Base-by-base conservation (phyloP, 2,888 invertebrate genomes). In the Oasisia sp. region DNA sequence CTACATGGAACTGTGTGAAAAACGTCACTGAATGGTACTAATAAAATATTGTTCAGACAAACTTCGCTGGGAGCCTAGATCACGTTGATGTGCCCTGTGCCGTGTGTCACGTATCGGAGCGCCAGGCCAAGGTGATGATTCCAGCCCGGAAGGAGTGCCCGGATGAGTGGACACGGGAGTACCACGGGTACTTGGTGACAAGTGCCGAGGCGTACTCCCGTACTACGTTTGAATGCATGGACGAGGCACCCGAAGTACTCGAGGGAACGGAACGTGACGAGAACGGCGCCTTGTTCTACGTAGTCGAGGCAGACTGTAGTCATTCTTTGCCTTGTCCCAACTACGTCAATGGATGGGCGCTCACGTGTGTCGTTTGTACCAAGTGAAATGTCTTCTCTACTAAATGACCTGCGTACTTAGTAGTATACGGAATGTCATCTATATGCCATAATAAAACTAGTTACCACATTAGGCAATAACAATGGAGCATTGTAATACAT, bases 291-390 rank as follows among this genome's bases (percentile, higher is more conserved):
- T 90, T 94, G n/a, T 89, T 94, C 14, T 94, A 94, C 92, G 14
- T 74, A 5, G 94, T 94, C 11, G 93, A 93, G 50, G 93, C 92
- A 12, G 74, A 89, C 45, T 94, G 94, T 93, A 94, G 94, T 5
- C 50, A 50, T 50, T 93, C 94, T 14, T 92, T 94, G 12, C 94
- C 94, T 14, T 94, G 94, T 92, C 94, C 94, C 1, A 93, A 92
- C 7, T 94, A 94, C 91, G 92, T 93, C 0, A 56, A 92, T 12
- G 94, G 94, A n/a, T 91, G 92, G 89, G 93, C 93, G 91, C 74
- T 94, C 19, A 93, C 94, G 89, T 94, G 94, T 92, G 94, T 93
- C 74, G 94, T 94, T 5, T 94, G 94, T 91, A 92, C 93, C 4
- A 94, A 50, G 38, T 92, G 90, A 91, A 27, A 45, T 14, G 56